Percentiles rank a stretch among this genome's conserved stretches.
phyloP scores from a whole-genome alignment of 2,113 vertebrate species.

The Anas platyrhynchos region DNA sequence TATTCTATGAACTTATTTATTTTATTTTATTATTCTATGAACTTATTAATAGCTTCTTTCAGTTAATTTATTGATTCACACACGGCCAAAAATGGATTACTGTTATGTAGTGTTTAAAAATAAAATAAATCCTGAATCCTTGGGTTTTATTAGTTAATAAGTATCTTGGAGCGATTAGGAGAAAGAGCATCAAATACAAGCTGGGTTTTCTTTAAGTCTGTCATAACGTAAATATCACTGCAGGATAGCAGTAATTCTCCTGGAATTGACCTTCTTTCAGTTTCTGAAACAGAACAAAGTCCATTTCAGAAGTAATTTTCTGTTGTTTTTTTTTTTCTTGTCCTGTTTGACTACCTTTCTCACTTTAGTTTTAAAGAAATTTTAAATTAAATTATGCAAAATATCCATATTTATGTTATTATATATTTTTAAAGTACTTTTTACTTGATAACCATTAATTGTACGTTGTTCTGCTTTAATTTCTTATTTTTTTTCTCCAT shows the following conservation, averaged over 20 bases:
- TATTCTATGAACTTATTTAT: background rate
- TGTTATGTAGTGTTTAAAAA: background rate
- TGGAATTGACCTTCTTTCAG: background rate
- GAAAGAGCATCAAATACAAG: background rate
- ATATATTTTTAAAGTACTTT: background rate
- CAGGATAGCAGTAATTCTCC: background rate
- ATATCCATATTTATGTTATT: background rate
- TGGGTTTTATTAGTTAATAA: background rate
- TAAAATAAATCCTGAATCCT: background rate
- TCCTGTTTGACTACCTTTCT: background rate
- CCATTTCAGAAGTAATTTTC: conserved; percentile 5
- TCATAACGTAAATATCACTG: background rate
- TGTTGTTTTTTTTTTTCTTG: background rate
- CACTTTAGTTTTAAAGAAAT: background rate
- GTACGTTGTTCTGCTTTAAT: background rate
- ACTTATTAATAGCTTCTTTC: background rate
- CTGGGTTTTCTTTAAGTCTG: background rate
- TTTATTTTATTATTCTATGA: background rate
- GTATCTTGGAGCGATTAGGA: background rate
- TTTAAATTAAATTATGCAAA: background rate
- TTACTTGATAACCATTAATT: background rate
- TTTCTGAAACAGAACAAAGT: background rate
- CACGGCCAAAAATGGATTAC: background rate
- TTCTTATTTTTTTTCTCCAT: background rate
- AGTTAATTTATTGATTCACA: background rate